Base-by-base conservation (phyloP, 2,888 invertebrate genomes). In the Lumbricus terrestris region DNA sequence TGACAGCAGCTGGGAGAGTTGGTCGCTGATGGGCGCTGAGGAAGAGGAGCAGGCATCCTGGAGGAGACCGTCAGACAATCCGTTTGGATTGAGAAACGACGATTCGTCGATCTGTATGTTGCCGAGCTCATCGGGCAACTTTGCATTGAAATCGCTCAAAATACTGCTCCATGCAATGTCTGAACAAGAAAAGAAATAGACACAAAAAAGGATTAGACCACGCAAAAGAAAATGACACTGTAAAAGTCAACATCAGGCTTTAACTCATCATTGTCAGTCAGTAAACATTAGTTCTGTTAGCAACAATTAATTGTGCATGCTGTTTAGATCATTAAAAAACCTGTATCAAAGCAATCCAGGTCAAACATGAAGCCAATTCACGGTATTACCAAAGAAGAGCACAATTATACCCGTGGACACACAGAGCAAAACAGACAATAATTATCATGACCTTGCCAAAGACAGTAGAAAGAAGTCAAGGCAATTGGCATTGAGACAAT, bases 41-140 rank as follows among this genome's bases (percentile, higher is more conserved):
- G 69, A 69, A n/a, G 69, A 69, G 69, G 69, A n/a, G 69, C 69
- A 69, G n/a, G 69, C 69, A 69, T 69, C 69, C 69, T 69, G 69
- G 5, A 69, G 8, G n/a, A 69, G 13, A n/a, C n/a, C 13, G 69
- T 69, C 69, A 8, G 69, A n/a, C 69, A n/a, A 69, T n/a, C 69
- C 69, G 8, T 69, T 69, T 11, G 69, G 69, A 69, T 69, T 69
- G 5, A 69, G 29, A 69, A 69, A 69, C 8, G 69, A 69, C 29
- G 69, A 69, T 69, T 69, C 69, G 69, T 69, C 69, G 2, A 69
- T 69, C 69, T 69, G 69, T 69, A 69, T 69, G 69, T 69, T 69
- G 69, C 69, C 69, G 29, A 69, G n/a, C n/a, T 69, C 69, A 69
- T 69, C 69, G 6, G 69, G 69, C 69, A 69, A 69, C 69, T 69